Evolutionary conservation across 2,888 invertebrate species (phyloP), one percentile per base, ranked within the genome.

Genomic region (Nemapogon koenigi): DNA sequence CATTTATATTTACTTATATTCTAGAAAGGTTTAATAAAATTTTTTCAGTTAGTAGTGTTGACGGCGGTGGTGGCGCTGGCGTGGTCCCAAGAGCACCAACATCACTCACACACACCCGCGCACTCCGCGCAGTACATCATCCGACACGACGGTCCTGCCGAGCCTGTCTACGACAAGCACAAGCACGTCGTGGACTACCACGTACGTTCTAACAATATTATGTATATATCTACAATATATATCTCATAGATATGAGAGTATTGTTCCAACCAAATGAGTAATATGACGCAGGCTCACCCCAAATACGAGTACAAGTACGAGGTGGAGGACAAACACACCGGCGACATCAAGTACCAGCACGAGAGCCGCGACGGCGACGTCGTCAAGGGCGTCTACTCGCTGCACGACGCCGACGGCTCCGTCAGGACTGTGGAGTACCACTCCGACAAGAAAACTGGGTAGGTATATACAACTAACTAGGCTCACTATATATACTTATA

Each of bases 121-220:
- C 62, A 53, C 49, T 71, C 71, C 4, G 66, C 69, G 4, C 67
- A 70, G 45, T 62, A 59, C 46, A 64, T 71, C 60, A 47, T 62
- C 35, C 51, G 70, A 35, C 50, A 71, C 49, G 55, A 53, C 41
- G 36, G 10, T 17, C 15, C 10, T 27, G 11, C n/a, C 27, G 10
- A 22, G 6, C 33, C 18, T n/a, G 30, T 2, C 27, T 50, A 57
- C 16, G 56, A 61, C 22, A 54, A 61, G 42, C 41, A 48, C 13
- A n/a, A n/a, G n/a, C n/a, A n/a, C n/a, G n/a, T n/a, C n/a, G n/a
- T n/a, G n/a, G n/a, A n/a, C n/a, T n/a, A n/a, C n/a, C n/a, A n/a
- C n/a, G n/a, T n/a, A n/a, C n/a, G n/a, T n/a, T n/a, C n/a, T n/a
- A n/a, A n/a, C n/a, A n/a, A n/a, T n/a, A n/a, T n/a, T n/a, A n/a